Evolutionary conservation across 2,888 invertebrate species (phyloP).

Genomic region (Stegana nigrithorax): DNA sequence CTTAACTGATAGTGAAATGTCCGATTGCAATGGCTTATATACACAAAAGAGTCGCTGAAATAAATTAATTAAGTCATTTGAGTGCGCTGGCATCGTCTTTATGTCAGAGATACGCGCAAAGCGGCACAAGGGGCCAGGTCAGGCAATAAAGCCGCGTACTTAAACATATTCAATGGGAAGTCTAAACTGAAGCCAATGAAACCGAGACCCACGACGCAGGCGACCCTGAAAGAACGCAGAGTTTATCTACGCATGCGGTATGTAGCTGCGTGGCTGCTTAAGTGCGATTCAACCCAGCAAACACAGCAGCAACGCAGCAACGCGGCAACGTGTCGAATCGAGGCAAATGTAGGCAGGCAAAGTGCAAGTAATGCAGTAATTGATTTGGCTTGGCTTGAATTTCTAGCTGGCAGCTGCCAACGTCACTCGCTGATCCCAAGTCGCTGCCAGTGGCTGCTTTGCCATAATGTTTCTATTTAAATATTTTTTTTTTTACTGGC

Average conservation of each 20-base stretch:
- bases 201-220: constrained; percentile 10
- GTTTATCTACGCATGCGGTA: neutral
- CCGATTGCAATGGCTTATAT: constrained; percentile 35
- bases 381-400: neutral
- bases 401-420: neutral
- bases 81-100: constrained; percentile 2
- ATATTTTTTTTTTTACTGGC: neutral
- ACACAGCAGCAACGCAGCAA: too few relatives aligned
- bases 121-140: neutral
- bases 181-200: neutral
- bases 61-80: constrained; percentile 1
- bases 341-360: constrained; percentile 31
- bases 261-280: neutral
- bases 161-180: neutral
- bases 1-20: constrained; percentile 44
- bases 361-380: constrained; percentile 54
- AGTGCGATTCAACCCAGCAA: too few relatives aligned
- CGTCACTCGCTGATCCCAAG: neutral
- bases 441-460: neutral
- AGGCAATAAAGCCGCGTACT: neutral
- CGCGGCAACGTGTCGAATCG: neutral
- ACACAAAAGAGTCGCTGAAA: constrained; percentile 5
- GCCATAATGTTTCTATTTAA: neutral
- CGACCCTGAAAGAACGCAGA: constrained; percentile 43
- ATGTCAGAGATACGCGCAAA: neutral